A percentile compares a stretch with the other conserved stretches of the same genome.
Conservation (phyloP, 2,797 vertebrate species). For the Schizopygopsis pylzovi region DNA sequence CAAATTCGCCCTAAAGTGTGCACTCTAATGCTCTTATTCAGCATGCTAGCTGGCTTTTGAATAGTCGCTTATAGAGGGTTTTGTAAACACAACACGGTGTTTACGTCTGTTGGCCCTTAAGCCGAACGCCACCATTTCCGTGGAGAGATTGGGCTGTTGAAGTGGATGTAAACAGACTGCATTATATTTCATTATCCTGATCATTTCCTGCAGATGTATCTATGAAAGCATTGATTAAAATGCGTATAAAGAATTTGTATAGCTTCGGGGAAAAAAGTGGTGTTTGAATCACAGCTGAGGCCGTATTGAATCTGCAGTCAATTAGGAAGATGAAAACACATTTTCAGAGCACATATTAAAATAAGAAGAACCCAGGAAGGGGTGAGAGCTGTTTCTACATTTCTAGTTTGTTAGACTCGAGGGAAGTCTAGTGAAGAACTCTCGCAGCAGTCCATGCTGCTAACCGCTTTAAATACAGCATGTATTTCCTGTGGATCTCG, state of each 20-base stretch:
- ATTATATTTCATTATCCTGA: conserved; percentile 43
- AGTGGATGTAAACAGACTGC: conserved; percentile 36
- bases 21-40: not conserved
- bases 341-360: conserved; percentile 30
- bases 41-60: conserved; percentile 2
- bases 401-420: conserved; percentile 31
- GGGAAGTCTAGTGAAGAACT: conserved; percentile 48
- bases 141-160: not conserved
- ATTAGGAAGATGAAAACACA: conserved; percentile 48
- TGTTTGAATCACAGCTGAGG: conserved; percentile 42
- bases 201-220: conserved; percentile 43
- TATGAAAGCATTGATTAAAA: conserved; percentile 50
- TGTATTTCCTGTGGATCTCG: conserved; percentile 56
- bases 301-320: conserved; percentile 40
- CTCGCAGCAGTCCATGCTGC: conserved; percentile 47
- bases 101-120: conserved; percentile 21
- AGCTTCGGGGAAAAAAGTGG: conserved; percentile 32
- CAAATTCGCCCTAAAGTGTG: not conserved
- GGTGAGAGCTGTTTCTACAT: conserved; percentile 8
- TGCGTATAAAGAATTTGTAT: conserved; percentile 6
- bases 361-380: conserved; percentile 24
- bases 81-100: conserved; percentile 21
- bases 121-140: not conserved
- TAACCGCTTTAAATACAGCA: conserved; percentile 59
- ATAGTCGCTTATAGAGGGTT: conserved; percentile 8